Percentiles rank a stretch among this genome's conserved stretches.
These are phyloP conservation scores for Brachypalpus laphriformis DNA, from an alignment of 2,888 invertebrate genomes.

Conservation along the genomic window DNA sequence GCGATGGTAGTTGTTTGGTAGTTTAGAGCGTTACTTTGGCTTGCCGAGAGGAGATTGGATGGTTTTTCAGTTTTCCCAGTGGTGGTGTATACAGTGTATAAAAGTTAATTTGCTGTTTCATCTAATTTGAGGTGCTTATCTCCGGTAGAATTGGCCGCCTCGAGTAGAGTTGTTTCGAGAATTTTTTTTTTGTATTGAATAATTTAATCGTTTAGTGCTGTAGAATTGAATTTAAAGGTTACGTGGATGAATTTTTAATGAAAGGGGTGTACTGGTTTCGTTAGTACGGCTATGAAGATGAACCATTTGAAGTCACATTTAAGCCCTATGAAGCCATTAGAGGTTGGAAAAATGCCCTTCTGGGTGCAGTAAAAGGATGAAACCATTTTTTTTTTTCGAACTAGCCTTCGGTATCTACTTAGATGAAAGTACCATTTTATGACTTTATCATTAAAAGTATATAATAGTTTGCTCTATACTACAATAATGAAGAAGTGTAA, in stretches of 20 bases:
- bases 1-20: constrained; percentile 19
- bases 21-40: constrained; percentile 20
- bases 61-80: neutral
- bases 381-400: neutral
- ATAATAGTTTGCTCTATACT: too few relatives aligned
- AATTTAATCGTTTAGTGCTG: constrained; percentile 58
- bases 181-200: constrained; percentile 47
- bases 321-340: neutral
- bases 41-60: neutral
- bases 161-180: constrained; percentile 1
- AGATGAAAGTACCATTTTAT: neutral
- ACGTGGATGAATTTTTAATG: constrained; percentile 21
- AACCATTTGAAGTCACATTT: neutral
- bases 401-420: too few relatives aligned
- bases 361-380: constrained; percentile 5
- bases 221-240: constrained; percentile 59
- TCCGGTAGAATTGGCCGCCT: constrained; percentile 27
- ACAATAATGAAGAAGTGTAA: too few relatives aligned
- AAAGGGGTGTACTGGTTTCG: neutral
- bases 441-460: neutral
- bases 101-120: constrained; percentile 68
- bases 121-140: constrained; percentile 61
- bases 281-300: neutral
- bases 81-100: constrained; percentile 40
- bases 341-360: neutral